phyloP scores from a whole-genome alignment of 2,113 vertebrate genomes.

The Scomber colias region DNA sequence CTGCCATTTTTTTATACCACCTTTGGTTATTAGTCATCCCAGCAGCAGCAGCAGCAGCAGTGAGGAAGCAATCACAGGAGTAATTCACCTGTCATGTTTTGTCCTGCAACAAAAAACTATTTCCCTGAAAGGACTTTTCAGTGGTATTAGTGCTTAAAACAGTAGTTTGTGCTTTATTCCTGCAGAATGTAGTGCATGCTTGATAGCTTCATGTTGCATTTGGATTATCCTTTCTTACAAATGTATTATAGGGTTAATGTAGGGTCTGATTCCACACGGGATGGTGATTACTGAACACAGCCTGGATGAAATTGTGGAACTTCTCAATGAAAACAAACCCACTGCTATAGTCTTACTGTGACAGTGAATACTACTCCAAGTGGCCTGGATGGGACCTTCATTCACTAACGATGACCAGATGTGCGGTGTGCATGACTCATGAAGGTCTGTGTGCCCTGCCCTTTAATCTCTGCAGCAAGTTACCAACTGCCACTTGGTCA shows the following conservation, averaged over 20 bases:
- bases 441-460: conserved; percentile 46
- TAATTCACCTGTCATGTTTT: conserved; percentile 6
- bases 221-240: too few relatives aligned
- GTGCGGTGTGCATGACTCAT: conserved; percentile 67
- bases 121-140: neutral
- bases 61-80: neutral
- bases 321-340: conserved; percentile 3
- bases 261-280: neutral
- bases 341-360: neutral
- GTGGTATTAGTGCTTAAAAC: neutral
- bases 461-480: conserved; percentile 69
- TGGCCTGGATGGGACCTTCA: conserved; percentile 37
- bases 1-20: neutral
- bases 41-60: neutral
- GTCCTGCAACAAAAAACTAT: neutral
- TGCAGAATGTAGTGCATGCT: neutral
- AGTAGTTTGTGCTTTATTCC: neutral
- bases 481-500: conserved; percentile 66
- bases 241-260: neutral
- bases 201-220: neutral
- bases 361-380: conserved; percentile 11
- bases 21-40: conserved; percentile 27
- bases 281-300: neutral
- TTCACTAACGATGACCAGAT: conserved; percentile 66
- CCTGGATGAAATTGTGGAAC: neutral